Evolutionary conservation across 2,797 vertebrate genomes (phyloP), one percentile per base, ranked within the genome.

Genomic region (Sphaeramia orbicularis): DNA sequence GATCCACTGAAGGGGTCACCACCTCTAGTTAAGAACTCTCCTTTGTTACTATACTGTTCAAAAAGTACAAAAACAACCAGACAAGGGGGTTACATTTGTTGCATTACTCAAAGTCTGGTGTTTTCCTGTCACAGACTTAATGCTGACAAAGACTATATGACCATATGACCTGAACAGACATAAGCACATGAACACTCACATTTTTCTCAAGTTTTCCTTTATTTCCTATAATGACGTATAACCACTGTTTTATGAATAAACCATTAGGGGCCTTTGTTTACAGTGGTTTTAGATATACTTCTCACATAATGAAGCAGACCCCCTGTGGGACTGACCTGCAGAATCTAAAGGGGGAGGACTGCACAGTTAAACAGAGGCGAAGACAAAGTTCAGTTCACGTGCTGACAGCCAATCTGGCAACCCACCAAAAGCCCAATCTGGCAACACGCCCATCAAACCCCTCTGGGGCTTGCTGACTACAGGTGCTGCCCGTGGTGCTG

Each of bases 401-500:
- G 71, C 71, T 85, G 83, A 88, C 83, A 86, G 87, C 74, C 62
- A 75, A 79, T 75, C 84, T 91, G 89, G 89, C 85, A 86, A 48
- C 81, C 60, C 68, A 79, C 76, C 81, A 59, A 63, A 56, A 80
- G 49, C 42, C 64, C 78, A 78, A 72, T 57, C 78, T 82, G 84
- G 70, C 75, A 76, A 58, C 65, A 51, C 13, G 37, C 79, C 84
- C 54, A 59, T 49, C 66, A 72, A 73, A 77, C 59, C 84, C 78
- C 82, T 60, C 24, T 73, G 83, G 78, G 71, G 52, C 61, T 51
- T 44, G 59, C 40, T 55, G 11, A 55, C 71, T 71, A 76, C 80
- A 84, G 85, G 76, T 83, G 80, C 62, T 27, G 43, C 70, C 13
- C 48, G 54, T 61, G 84, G 73, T 83, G 79, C 62, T 37, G 52